A percentile compares a stretch with the other conserved stretches of the same genome.
Evolutionary conservation across 2,113 vertebrate species (phyloP).

Genomic region (Morone saxatilis): DNA sequence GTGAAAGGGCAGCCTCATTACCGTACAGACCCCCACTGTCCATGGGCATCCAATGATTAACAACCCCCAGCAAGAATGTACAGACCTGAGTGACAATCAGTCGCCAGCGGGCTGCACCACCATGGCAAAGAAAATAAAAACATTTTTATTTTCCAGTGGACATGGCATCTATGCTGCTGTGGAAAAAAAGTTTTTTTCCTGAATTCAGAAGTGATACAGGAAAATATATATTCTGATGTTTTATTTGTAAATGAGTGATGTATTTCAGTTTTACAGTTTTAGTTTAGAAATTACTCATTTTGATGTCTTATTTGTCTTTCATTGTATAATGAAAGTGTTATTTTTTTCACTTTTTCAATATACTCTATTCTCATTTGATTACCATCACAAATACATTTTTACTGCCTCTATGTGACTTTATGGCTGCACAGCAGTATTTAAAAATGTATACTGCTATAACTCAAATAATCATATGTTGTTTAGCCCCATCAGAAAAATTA

Average conservation of each 20-base stretch:
- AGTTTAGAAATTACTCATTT: too few species aligned
- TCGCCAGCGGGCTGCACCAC: neutral
- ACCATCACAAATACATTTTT: neutral
- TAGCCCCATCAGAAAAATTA: too few species aligned
- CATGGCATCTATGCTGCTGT: neutral
- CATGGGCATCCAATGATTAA: neutral
- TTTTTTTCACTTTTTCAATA: neutral
- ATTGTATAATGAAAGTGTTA: too few species aligned
- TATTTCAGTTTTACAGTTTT: too few species aligned
- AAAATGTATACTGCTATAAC: too few species aligned
- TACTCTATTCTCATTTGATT: neutral
- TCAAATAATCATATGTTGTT: too few species aligned
- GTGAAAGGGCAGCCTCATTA: conserved; percentile 63
- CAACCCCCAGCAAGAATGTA: neutral
- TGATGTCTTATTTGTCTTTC: too few species aligned
- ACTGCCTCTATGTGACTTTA: neutral
- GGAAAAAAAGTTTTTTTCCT: neutral
- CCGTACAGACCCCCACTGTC: conserved; percentile 1
- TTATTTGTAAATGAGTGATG: too few species aligned
- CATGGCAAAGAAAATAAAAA: neutral
- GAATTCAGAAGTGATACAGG: neutral
- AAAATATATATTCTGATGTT: too few species aligned
- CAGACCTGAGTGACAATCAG: neutral
- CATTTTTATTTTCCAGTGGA: neutral
- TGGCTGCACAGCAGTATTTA: too few species aligned